These are phyloP conservation scores for Vanessa cardui DNA, from an alignment of 2,888 invertebrate species.

Conservation along the genomic window DNA sequence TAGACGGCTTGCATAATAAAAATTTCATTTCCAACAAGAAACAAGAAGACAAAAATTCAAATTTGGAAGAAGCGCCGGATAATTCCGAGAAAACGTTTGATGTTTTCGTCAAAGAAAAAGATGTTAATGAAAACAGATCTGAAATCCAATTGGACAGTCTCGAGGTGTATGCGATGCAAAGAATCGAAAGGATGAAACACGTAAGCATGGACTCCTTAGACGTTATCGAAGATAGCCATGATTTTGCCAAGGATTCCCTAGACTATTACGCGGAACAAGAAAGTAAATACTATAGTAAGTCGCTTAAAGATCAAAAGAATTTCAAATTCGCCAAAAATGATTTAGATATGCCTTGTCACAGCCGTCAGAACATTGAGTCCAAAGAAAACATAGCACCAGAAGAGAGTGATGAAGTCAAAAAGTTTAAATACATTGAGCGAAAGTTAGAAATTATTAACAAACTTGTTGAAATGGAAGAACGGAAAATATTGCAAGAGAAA, in stretches of 20 bases:
- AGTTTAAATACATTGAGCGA: slow-evolving; percentile 85
- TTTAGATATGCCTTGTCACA: slow-evolving; percentile 54
- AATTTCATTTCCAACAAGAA: slow-evolving; percentile 66
- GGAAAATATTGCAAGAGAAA: slow-evolving; percentile 85
- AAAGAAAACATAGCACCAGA: slow-evolving; percentile 73
- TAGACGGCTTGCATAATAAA: slow-evolving; percentile 77
- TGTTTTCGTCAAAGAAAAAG: slow-evolving; percentile 84
- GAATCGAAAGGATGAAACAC: slow-evolving; percentile 70
- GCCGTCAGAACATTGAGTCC: slow-evolving; percentile 53
- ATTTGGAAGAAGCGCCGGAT: slow-evolving; percentile 65
- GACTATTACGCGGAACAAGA: slow-evolving; percentile 78
- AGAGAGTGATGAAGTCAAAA: slow-evolving; percentile 81
- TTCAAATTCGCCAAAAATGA: slow-evolving; percentile 60
- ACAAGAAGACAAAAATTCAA: slow-evolving; percentile 69
- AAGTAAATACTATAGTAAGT: slow-evolving; percentile 62
- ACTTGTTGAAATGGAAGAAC: slow-evolving; percentile 86
- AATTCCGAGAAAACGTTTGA: slow-evolving; percentile 81
- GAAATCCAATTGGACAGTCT: slow-evolving; percentile 84
- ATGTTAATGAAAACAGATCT: slow-evolving; percentile 83
- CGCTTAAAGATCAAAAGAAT: slow-evolving; percentile 66
- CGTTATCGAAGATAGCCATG: slow-evolving; percentile 66
- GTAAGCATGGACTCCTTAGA: slow-evolving; percentile 80
- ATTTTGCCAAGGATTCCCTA: slow-evolving; percentile 77
- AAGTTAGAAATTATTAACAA: slow-evolving; percentile 88
- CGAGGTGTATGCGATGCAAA: slow-evolving; percentile 79